A percentile compares a stretch with the other conserved stretches of the same genome.
Evolutionary conservation across 2,888 invertebrate species (phyloP).

Genomic region (Fragum whitleyi): DNA sequence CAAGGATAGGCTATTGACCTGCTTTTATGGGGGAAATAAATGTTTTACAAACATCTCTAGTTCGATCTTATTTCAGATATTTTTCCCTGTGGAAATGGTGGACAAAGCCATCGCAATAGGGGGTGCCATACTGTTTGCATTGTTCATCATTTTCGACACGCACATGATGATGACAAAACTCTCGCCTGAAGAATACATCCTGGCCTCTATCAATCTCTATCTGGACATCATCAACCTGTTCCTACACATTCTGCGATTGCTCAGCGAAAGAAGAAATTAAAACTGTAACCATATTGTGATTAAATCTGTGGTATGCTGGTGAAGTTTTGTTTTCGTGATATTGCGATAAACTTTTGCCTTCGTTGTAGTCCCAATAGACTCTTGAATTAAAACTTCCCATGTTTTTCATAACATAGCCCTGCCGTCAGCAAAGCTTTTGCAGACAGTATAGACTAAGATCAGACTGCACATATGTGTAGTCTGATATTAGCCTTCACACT

Average conservation of each 20-base stretch:
- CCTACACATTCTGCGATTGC: constrained; percentile 91
- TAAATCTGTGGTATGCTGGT: background rate
- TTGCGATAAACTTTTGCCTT: too few relatives aligned
- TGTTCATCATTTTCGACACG: constrained; percentile 94
- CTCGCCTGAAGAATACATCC: constrained; percentile 94
- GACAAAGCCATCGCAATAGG: constrained; percentile 90
- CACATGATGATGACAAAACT: constrained; percentile 93
- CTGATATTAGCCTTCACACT: too few relatives aligned
- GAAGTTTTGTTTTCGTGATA: too few relatives aligned
- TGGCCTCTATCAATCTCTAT: constrained; percentile 94
- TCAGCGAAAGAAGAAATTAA: constrained; percentile 85
- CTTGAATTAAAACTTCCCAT: too few relatives aligned
- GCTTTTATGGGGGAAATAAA: too few relatives aligned
- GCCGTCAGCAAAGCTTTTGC: too few relatives aligned
- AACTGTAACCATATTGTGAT: background rate
- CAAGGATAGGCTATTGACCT: too few relatives aligned
- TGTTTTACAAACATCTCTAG: too few relatives aligned
- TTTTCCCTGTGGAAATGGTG: constrained; percentile 90
- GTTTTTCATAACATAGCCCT: too few relatives aligned
- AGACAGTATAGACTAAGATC: too few relatives aligned
- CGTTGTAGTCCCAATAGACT: too few relatives aligned
- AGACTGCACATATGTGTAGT: too few relatives aligned
- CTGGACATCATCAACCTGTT: constrained; percentile 95
- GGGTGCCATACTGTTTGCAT: constrained; percentile 90
- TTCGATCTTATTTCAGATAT: constrained; percentile 90